These are phyloP conservation scores for Otolemur crassicaudatus DNA, from an alignment of 2,797 vertebrate genomes.

Conservation along the genomic window DNA sequence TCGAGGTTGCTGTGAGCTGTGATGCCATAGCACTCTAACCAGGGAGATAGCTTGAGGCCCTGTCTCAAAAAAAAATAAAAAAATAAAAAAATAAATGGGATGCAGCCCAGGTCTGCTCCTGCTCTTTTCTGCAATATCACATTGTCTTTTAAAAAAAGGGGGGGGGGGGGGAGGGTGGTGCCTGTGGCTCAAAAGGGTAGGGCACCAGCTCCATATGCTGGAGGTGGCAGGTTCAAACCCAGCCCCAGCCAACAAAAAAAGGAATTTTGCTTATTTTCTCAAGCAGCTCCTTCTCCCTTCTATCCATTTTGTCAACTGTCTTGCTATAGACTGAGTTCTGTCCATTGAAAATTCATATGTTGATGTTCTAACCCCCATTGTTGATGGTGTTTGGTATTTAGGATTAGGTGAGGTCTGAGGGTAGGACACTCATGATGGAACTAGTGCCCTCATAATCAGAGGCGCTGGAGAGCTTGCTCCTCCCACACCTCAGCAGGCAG, in stretches of 20 bases:
- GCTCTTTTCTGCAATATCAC: not conserved
- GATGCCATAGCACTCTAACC: no score
- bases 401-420: not conserved
- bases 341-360: not conserved
- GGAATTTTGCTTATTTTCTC: not conserved
- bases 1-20: no score
- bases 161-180: no score
- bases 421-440: not conserved
- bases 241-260: not conserved
- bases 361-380: not conserved
- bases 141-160: not conserved
- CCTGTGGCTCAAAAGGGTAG: no score
- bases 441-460: not conserved
- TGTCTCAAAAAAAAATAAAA: no score
- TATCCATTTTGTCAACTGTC: not conserved
- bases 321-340: not conserved
- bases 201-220: no score
- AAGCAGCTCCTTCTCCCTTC: not conserved
- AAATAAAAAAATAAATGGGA: not conserved
- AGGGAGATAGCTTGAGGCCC: no score
- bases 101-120: not conserved
- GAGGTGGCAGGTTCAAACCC: no score
- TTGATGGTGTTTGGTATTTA: not conserved
- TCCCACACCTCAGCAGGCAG: not conserved
- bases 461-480: not conserved